Conservation (phyloP, 2,113 vertebrate species). For the Uropsilus gracilis region DNA sequence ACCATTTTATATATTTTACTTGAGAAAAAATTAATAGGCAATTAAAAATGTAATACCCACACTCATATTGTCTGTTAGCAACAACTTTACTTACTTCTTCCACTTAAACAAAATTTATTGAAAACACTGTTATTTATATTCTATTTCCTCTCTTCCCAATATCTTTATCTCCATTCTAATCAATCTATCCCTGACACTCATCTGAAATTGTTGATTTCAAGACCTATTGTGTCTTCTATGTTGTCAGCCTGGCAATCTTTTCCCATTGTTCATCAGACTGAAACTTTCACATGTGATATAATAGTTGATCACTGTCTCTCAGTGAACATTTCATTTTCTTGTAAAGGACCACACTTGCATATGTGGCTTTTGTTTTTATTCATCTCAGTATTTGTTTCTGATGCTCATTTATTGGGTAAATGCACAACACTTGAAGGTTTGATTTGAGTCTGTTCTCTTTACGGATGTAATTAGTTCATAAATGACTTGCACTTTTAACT, state of each 20-base stretch:
- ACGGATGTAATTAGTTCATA: background rate
- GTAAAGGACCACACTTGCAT: background rate
- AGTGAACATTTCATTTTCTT: background rate
- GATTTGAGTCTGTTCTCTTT: background rate
- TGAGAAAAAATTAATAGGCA: background rate
- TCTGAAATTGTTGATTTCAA: background rate
- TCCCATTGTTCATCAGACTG: background rate
- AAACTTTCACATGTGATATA: background rate
- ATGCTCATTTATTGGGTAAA: background rate
- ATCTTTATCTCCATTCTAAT: background rate
- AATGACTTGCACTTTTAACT: background rate
- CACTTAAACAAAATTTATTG: background rate
- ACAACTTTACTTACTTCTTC: background rate
- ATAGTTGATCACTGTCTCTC: background rate
- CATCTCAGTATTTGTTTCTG: background rate
- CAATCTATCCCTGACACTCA: background rate
- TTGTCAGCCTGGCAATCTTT: background rate
- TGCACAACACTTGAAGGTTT: background rate
- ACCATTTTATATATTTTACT: background rate
- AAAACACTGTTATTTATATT: background rate
- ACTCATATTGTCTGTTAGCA: background rate
- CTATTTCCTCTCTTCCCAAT: background rate
- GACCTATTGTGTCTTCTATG: background rate
- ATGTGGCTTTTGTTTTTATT: background rate
- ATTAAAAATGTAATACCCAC: background rate